A percentile compares a stretch with the other conserved stretches of the same genome.
Evolutionary conservation across 2,113 vertebrate genomes (phyloP).

Genomic region (Andinoacara biseriatus): DNA sequence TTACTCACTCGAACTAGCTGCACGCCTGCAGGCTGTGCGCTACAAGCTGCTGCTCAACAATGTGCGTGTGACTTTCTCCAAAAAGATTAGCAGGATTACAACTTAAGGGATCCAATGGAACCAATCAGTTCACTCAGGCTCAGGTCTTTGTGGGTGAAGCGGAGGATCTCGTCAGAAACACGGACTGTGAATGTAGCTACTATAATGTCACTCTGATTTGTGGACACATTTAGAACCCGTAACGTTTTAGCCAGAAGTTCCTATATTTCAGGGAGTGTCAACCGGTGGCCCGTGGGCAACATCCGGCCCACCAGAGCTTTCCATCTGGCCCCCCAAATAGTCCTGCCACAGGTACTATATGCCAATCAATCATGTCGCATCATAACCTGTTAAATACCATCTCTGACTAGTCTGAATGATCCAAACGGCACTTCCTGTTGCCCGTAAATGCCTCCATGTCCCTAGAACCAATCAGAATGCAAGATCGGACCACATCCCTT

Average conservation of each 20-base stretch:
- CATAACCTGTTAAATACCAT: too few relatives aligned
- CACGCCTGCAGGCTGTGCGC: neutral
- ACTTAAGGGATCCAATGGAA: neutral
- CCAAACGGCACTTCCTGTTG: too few relatives aligned
- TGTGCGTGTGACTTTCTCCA: neutral
- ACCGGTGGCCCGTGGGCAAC: too few relatives aligned
- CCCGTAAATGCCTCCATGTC: too few relatives aligned
- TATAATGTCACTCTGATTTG: neutral
- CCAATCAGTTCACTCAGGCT: neutral
- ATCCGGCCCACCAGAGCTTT: too few relatives aligned
- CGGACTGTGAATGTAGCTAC: neutral
- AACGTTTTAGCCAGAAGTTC: neutral
- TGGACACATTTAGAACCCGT: accelerated
- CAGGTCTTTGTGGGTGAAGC: neutral
- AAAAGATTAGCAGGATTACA: neutral
- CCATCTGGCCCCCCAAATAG: too few relatives aligned
- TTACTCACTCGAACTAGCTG: neutral
- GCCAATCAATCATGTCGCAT: too few relatives aligned
- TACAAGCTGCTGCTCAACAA: neutral
- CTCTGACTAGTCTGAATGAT: too few relatives aligned
- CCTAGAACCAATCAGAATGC: too few relatives aligned
- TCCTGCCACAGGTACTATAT: too few relatives aligned
- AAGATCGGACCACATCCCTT: too few relatives aligned
- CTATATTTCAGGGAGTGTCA: neutral
- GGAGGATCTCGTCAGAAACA: neutral